Conservation (phyloP, 2,888 invertebrate genomes). For the Patella pellucida region DNA sequence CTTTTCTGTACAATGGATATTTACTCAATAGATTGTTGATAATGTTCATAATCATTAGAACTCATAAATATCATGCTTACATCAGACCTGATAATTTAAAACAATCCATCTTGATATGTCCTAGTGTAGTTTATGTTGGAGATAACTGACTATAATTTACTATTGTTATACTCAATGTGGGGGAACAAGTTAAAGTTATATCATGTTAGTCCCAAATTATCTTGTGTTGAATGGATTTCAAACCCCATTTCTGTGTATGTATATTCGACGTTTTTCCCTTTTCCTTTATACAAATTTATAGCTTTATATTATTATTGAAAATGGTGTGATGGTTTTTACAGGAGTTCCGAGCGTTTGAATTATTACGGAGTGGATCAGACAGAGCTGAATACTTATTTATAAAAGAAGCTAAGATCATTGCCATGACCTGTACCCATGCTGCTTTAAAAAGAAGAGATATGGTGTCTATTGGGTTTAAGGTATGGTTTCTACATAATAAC, state of each 20-base stretch:
- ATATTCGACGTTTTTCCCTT: background rate
- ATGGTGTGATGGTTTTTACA: constrained; percentile 34
- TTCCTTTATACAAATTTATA: background rate
- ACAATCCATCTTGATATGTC: background rate
- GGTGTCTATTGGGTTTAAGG: constrained; percentile 85
- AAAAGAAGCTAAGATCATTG: constrained; percentile 99
- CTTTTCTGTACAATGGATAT: too few relatives aligned
- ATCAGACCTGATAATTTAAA: too few relatives aligned
- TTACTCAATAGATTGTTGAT: too few relatives aligned
- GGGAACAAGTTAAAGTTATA: too few relatives aligned
- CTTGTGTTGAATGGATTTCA: too few relatives aligned
- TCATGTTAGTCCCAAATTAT: too few relatives aligned
- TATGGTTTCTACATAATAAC: constrained; percentile 29
- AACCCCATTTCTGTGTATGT: too few relatives aligned
- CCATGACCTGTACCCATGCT: constrained; percentile 99
- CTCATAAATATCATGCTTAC: too few relatives aligned
- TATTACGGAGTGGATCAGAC: constrained; percentile 94
- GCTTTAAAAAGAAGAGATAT: constrained; percentile 96
- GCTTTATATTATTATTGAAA: background rate
- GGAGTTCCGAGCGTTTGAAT: constrained; percentile 97
- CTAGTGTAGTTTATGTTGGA: background rate
- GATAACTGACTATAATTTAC: too few relatives aligned
- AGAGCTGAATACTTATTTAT: constrained; percentile 96
- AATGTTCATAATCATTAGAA: too few relatives aligned
- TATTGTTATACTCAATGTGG: background rate